These are phyloP conservation scores for Karalla daura DNA, from an alignment of 2,797 vertebrate genomes.

Conservation along the genomic window DNA sequence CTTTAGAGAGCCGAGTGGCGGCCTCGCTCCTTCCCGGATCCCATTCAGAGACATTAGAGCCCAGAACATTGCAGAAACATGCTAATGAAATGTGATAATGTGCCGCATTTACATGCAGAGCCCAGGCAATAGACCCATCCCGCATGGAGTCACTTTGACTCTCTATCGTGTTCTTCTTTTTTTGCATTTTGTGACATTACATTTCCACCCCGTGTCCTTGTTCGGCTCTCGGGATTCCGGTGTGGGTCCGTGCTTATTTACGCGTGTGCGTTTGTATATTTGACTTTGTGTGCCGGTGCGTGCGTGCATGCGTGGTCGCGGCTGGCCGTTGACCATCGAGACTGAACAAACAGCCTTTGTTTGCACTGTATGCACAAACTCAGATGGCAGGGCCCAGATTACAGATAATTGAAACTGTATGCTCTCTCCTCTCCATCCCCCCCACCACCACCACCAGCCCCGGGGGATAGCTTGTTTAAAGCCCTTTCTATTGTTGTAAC, in stretches of 20 bases:
- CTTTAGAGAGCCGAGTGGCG: slow-evolving; percentile 23
- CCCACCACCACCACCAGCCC: too few relatives aligned
- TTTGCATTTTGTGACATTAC: slow-evolving; percentile 3
- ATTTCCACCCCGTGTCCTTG: slow-evolving; percentile 8
- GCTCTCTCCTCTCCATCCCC: slow-evolving; percentile 11
- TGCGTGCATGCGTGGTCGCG: background rate
- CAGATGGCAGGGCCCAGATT: slow-evolving; percentile 32
- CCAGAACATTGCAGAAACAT: slow-evolving; percentile 51
- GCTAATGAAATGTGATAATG: slow-evolving; percentile 67
- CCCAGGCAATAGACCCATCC: background rate
- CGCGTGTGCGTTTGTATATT: slow-evolving; percentile 21
- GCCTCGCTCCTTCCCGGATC: slow-evolving; percentile 53
- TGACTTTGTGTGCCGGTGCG: background rate
- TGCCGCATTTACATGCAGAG: slow-evolving; percentile 47
- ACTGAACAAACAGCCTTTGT: slow-evolving; percentile 61
- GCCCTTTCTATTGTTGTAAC: slow-evolving; percentile 15
- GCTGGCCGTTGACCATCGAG: slow-evolving; percentile 41
- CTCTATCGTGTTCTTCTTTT: background rate
- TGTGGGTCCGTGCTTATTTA: slow-evolving; percentile 10
- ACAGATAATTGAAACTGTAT: slow-evolving; percentile 66
- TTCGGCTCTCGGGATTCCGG: slow-evolving; percentile 34
- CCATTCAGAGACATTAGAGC: slow-evolving; percentile 63
- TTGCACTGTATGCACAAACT: slow-evolving; percentile 52
- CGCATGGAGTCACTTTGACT: slow-evolving; percentile 8
- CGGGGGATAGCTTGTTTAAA: slow-evolving; percentile 35